Percentiles rank a stretch among this genome's conserved stretches.
Evolutionary conservation across 1,140 invertebrate species (phyloP).

Genomic region (Chionoecetes opilio): DNA sequence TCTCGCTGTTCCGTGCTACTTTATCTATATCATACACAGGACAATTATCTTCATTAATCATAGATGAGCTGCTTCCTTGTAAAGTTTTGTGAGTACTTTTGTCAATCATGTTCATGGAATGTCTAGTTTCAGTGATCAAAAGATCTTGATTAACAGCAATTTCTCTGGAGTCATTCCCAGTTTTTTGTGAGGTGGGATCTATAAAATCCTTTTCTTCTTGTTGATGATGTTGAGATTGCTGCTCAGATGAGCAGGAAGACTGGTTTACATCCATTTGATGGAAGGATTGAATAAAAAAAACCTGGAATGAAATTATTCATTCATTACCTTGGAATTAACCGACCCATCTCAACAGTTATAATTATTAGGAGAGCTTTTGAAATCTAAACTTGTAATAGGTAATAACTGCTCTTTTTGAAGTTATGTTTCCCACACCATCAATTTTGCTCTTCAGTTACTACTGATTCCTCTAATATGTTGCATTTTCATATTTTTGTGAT

Average conservation of each 20-base stretch:
- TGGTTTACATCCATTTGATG: not conserved
- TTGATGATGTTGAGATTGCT: not conserved
- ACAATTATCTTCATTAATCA: not conserved
- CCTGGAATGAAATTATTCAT: not conserved
- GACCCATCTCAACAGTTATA: not conserved
- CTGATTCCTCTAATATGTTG: not conserved
- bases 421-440: not conserved
- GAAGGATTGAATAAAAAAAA: not conserved
- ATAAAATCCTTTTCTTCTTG: not conserved
- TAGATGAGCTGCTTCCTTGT: not conserved
- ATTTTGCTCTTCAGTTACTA: not conserved
- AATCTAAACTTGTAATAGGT: not conserved
- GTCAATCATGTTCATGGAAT: not conserved
- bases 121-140: not conserved
- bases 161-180: not conserved
- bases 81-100: not conserved
- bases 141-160: not conserved
- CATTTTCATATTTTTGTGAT: not conserved
- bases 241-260: not conserved
- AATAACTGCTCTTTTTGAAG: not conserved
- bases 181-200: not conserved
- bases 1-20: not conserved
- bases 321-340: not conserved
- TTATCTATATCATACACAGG: not conserved
- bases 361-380: not conserved